Percentiles rank a stretch among this genome's conserved stretches.
Evolutionary conservation across 53 echinoderm and acorn worm genomes (phyloP).

Genomic region (Zoroaster sp.): DNA sequence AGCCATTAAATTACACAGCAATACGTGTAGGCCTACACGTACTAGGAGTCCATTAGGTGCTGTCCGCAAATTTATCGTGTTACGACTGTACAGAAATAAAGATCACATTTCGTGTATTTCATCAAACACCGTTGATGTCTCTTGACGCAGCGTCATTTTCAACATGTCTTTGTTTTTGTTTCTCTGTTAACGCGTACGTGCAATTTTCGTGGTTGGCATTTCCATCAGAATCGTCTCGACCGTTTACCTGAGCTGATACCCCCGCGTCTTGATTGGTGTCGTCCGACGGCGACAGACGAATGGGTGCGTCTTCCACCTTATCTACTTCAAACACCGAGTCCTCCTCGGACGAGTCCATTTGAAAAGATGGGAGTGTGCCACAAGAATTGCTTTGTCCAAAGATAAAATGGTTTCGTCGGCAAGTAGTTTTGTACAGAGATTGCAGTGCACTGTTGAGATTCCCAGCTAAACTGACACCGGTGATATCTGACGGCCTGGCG

Average conservation of each 20-base stretch:
- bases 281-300: neutral
- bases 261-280: neutral
- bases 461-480: neutral
- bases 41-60: too few relatives aligned
- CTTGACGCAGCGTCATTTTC: neutral
- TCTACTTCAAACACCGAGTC: slow-evolving; percentile 44
- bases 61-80: too few relatives aligned
- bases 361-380: slow-evolving; percentile 23
- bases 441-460: slow-evolving; percentile 11
- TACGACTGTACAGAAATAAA: neutral
- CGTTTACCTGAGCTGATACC: neutral
- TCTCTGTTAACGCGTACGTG: neutral
- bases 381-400: slow-evolving; percentile 5
- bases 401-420: slow-evolving; percentile 1
- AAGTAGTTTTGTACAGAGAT: neutral
- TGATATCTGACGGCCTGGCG: neutral
- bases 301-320: neutral
- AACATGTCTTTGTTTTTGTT: neutral
- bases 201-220: neutral
- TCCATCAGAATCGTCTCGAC: neutral
- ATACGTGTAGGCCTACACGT: neutral
- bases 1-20: neutral
- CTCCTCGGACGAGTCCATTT: slow-evolving; percentile 34
- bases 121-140: neutral
- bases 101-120: neutral